Evolutionary conservation across 2,797 vertebrate species (phyloP).

Genomic region (Melanotaenia trifasciata): DNA sequence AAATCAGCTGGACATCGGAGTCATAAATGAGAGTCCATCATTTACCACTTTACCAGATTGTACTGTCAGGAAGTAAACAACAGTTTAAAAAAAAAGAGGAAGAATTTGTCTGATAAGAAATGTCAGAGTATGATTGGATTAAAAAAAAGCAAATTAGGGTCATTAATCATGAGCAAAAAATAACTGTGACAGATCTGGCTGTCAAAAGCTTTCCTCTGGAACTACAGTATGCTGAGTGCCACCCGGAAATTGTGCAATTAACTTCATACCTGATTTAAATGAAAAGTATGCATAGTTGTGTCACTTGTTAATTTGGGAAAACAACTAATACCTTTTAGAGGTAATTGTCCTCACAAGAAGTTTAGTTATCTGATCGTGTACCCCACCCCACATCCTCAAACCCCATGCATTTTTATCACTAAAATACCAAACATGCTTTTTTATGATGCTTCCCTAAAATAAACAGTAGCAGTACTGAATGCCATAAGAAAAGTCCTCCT

Average conservation of each 20-base stretch:
- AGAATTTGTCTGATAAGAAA: constrained; percentile 77
- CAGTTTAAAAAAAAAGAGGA: constrained; percentile 69
- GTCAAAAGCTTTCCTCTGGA: constrained; percentile 72
- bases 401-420: constrained; percentile 21
- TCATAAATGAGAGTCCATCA: constrained; percentile 57
- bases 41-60: constrained; percentile 63
- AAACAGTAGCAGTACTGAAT: background rate
- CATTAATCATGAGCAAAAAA: constrained; percentile 80
- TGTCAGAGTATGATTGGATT: constrained; percentile 81
- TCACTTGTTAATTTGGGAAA: constrained; percentile 70
- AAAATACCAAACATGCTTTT: background rate
- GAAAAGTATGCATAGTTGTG: constrained; percentile 61
- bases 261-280: constrained; percentile 73
- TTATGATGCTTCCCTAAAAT: constrained; percentile 2
- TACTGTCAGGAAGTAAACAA: constrained; percentile 77
- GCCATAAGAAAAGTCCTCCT: constrained; percentile 9
- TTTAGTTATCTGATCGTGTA: constrained; percentile 45
- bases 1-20: constrained; percentile 63
- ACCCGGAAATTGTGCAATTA: constrained; percentile 80
- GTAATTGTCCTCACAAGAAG: constrained; percentile 53
- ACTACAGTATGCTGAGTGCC: constrained; percentile 60
- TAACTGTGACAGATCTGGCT: constrained; percentile 71
- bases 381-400: background rate
- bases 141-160: constrained; percentile 79
- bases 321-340: constrained; percentile 57